Evolutionary conservation across 1,140 invertebrate species (phyloP), one percentile per base, ranked within the genome.

Genomic region (Leptoteleia sp.): DNA sequence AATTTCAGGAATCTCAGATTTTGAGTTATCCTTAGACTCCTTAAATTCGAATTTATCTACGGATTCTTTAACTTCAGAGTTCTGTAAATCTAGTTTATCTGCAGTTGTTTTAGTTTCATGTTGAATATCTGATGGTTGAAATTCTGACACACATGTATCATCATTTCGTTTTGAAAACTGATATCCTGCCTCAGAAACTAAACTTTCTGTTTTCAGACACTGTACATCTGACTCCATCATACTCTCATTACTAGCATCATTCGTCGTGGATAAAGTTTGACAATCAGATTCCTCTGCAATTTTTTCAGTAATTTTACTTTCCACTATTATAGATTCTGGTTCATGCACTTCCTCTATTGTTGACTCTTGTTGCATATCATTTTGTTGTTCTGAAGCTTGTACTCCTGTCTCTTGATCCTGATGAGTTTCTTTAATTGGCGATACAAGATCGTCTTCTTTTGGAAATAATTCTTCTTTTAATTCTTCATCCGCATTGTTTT

Each of bases 361-460:
- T 35, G 33, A 13, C 13, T 12, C 11, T 12, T 35, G 0, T 6
- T n/a, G 15, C 0, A 19, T 22, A 4, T 43, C 35, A 38, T 54
- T 62, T 37, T 15, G 16, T 29, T 31, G 15, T 27, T 59, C 17
- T 29, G 11, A 16, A 9, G 13, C 4, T 13, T 59, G 11, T 11
- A 43, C 15, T 50, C 35, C 48, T 2, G 31, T 13, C 29, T 13
- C 11, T 33, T 48, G 19, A 17, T 48, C 1, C 6, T 25, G 15
- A 1, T 31, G 29, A 31, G 9, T 31, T 31, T 31, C 8, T 1
- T n/a, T n/a, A 31, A n/a, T 9, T 31, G n/a, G 27, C 6, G 1
- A 16, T 5, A 22, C 2, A 22, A 22, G 19, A n/a, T n/a, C n/a
- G n/a, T n/a, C n/a, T n/a, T n/a, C n/a, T n/a, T n/a, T n/a, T n/a